phyloP scores from a whole-genome alignment of 2,113 vertebrate species.

The Salvelinus sp. region DNA sequence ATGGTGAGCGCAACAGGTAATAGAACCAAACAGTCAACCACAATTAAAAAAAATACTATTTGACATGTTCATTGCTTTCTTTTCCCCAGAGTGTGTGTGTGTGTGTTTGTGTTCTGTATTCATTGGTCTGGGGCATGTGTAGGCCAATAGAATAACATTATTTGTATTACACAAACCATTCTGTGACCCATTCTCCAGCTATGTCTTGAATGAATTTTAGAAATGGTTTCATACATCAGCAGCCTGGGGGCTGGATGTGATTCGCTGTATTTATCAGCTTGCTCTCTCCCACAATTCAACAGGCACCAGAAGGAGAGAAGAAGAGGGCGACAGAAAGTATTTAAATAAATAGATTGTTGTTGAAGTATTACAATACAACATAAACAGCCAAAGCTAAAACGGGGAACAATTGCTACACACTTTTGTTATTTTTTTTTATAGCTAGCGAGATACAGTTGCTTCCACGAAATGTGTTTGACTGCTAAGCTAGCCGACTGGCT shows the following conservation, averaged over 20 bases:
- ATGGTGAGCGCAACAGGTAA: too few species aligned
- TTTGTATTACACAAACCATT: not conserved
- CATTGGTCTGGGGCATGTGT: not conserved
- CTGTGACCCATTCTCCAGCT: not conserved
- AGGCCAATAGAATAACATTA: not conserved
- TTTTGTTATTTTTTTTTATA: not conserved
- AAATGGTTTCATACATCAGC: not conserved
- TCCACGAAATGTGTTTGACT: conserved; percentile 42
- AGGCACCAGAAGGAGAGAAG: conserved; percentile 78
- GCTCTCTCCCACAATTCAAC: conserved; percentile 75
- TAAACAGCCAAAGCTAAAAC: conserved; percentile 17
- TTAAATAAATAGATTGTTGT: conserved; percentile 39
- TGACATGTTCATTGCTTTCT: too few species aligned
- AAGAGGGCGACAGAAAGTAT: conserved; percentile 64
- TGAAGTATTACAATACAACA: not conserved
- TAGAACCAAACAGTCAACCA: too few species aligned
- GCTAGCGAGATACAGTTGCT: not conserved
- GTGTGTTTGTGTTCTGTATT: not conserved
- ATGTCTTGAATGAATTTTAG: not conserved
- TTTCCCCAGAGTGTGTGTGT: too few species aligned
- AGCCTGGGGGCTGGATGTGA: not conserved
- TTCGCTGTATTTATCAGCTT: conserved; percentile 2
- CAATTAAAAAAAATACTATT: too few species aligned
- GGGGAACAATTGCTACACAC: conserved; percentile 9
- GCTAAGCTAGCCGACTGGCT: conserved; percentile 47